Evolutionary conservation across 2,113 vertebrate species (phyloP).

Genomic region (Percina caprodes): DNA sequence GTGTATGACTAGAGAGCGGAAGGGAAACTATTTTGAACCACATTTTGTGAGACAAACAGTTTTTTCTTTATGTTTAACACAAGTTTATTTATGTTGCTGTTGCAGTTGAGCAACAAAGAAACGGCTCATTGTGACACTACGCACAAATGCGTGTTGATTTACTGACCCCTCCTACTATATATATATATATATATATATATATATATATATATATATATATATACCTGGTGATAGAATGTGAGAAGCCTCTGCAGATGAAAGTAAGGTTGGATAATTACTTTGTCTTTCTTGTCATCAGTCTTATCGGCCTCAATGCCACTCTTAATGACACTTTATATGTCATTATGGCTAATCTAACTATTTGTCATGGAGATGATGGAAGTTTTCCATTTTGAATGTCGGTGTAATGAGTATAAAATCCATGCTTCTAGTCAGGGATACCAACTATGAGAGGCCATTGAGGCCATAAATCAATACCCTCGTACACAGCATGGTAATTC

Average conservation of each 20-base stretch:
- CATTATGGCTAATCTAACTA: constrained; percentile 35
- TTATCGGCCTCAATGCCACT: constrained; percentile 24
- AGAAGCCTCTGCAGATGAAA: not conserved
- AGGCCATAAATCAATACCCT: constrained; percentile 22
- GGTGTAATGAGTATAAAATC: constrained; percentile 43
- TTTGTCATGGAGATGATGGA: constrained; percentile 24
- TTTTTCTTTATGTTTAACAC: too few relatives aligned
- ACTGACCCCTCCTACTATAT: too few relatives aligned
- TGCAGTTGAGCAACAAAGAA: too few relatives aligned
- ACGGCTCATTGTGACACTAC: too few relatives aligned
- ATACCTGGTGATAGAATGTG: too few relatives aligned
- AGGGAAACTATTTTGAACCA: too few relatives aligned
- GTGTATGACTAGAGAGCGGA: too few relatives aligned
- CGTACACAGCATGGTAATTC: not conserved
- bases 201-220: too few relatives aligned
- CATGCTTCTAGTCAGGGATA: constrained; percentile 21
- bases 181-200: too few relatives aligned
- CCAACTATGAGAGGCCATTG: not conserved
- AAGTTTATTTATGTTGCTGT: too few relatives aligned
- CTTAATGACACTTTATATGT: constrained; percentile 27
- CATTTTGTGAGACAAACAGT: too few relatives aligned
- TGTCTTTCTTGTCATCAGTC: constrained; percentile 19
- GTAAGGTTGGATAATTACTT: constrained; percentile 13
- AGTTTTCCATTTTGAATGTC: constrained; percentile 38
- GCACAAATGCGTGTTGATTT: too few relatives aligned